These are phyloP conservation scores for Drosophila setifemur DNA, from an alignment of 1,140 invertebrate genomes.

Conservation along the genomic window DNA sequence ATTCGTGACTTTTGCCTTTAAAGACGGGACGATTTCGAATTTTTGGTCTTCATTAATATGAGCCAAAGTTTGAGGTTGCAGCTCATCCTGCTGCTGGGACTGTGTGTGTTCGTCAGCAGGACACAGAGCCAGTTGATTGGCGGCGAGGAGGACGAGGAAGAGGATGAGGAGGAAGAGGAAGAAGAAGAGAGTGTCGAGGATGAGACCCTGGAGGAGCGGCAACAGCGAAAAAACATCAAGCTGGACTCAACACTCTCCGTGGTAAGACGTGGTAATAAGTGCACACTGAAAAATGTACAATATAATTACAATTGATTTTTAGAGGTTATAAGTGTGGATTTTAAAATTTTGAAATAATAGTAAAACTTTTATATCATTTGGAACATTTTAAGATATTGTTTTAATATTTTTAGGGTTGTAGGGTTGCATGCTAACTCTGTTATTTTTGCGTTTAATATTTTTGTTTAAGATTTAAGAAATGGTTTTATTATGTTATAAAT, in stretches of 20 bases:
- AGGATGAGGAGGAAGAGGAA: constrained; percentile 75
- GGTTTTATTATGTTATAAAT: too few species aligned
- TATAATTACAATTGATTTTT: too few species aligned
- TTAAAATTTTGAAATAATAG: too few species aligned
- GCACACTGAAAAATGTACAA: background rate
- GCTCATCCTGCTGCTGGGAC: constrained; percentile 45
- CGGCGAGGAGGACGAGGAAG: constrained; percentile 71
- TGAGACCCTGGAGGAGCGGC: constrained; percentile 68
- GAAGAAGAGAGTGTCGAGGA: constrained; percentile 75
- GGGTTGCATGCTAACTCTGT: too few species aligned
- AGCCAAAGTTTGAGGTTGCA: constrained; percentile 31
- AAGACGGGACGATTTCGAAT: background rate
- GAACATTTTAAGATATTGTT: too few species aligned
- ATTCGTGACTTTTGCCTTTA: too few species aligned
- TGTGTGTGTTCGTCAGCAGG: constrained; percentile 49
- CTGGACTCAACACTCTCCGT: constrained; percentile 70
- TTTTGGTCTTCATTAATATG: constrained; percentile 14
- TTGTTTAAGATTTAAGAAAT: too few species aligned
- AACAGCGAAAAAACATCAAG: constrained; percentile 71
- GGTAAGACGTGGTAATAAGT: constrained; percentile 57
- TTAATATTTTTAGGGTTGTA: too few species aligned
- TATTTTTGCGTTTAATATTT: too few species aligned
- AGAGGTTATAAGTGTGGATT: too few species aligned
- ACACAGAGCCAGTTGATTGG: constrained; percentile 65
- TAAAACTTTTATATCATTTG: too few species aligned